Percentiles rank a stretch among this genome's conserved stretches.
Conservation (phyloP, 2,113 vertebrate genomes). For the Chrysochloris asiatica region DNA sequence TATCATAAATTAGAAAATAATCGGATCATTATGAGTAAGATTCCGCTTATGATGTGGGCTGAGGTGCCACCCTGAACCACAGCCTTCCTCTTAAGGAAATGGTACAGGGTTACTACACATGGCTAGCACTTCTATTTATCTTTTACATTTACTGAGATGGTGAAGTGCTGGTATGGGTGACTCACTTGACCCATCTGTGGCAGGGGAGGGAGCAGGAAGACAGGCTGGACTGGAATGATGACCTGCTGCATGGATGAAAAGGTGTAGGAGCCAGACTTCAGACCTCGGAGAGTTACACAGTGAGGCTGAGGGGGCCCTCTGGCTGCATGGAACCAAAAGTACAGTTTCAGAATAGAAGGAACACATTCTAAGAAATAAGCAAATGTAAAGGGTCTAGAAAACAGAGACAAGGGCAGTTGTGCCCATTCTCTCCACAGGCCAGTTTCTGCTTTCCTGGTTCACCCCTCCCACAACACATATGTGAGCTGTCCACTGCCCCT, state of each 20-base stretch:
- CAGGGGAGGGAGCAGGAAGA: not conserved
- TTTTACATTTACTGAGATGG: accelerated
- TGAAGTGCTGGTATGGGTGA: accelerated
- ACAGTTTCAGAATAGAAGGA: not conserved
- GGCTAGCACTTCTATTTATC: accelerated
- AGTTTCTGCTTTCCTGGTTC: not conserved
- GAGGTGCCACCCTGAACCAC: not conserved
- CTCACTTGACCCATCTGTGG: accelerated
- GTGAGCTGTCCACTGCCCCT: too few relatives aligned
- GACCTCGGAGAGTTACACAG: accelerated
- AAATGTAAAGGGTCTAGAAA: not conserved
- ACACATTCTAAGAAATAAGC: not conserved
- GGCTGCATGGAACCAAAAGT: accelerated
- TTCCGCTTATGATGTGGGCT: not conserved
- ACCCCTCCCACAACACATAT: not conserved
- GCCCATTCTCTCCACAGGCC: not conserved
- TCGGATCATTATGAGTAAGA: not conserved
- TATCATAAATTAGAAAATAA: not conserved
- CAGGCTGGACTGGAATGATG: not conserved
- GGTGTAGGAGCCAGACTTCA: accelerated
- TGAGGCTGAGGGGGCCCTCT: not conserved
- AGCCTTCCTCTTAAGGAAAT: too few relatives aligned
- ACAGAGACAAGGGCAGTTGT: not conserved
- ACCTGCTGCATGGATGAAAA: too few relatives aligned
- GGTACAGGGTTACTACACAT: too few relatives aligned